phyloP scores from a whole-genome alignment of 1,140 invertebrate genomes.

The Apocrypta bakeri region DNA sequence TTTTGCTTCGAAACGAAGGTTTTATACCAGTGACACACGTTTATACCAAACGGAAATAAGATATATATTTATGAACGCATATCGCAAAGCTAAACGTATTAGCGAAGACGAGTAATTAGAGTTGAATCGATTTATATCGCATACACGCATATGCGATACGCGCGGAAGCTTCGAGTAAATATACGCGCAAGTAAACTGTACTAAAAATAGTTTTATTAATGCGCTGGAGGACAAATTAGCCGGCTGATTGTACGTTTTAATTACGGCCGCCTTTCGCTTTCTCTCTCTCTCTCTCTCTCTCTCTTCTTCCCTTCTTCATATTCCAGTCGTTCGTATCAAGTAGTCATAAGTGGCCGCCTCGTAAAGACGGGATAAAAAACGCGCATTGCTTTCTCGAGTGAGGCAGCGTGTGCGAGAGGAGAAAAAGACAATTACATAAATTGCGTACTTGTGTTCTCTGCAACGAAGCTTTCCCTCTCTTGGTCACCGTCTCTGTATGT shows the following conservation, averaged over 20 bases:
- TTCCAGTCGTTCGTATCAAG: constrained; percentile 49
- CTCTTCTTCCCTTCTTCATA: neutral
- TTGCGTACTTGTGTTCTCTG: constrained; percentile 9
- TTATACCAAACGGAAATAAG: no score
- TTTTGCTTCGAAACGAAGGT: neutral
- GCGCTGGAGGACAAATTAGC: constrained; percentile 73
- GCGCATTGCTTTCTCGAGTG: neutral
- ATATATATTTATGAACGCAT: no score
- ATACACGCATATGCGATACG: no score
- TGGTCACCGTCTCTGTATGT: neutral
- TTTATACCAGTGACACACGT: neutral
- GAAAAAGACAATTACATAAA: constrained; percentile 42
- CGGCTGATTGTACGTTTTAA: constrained; percentile 72
- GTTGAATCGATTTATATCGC: no score
- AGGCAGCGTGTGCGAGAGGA: neutral
- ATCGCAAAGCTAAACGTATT: no score
- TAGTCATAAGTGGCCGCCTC: constrained; percentile 35
- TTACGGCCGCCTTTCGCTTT: constrained; percentile 65
- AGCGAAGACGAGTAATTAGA: no score
- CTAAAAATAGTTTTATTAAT: constrained; percentile 66
- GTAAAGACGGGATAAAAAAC: constrained; percentile 30
- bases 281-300: constrained; percentile 51
- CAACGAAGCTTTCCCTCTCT: neutral
- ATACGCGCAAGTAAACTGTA: neutral
- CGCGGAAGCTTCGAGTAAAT: neutral